Evolutionary conservation across 1,140 invertebrate genomes (phyloP).

Genomic region (Panagrolaimus sp.): DNA sequence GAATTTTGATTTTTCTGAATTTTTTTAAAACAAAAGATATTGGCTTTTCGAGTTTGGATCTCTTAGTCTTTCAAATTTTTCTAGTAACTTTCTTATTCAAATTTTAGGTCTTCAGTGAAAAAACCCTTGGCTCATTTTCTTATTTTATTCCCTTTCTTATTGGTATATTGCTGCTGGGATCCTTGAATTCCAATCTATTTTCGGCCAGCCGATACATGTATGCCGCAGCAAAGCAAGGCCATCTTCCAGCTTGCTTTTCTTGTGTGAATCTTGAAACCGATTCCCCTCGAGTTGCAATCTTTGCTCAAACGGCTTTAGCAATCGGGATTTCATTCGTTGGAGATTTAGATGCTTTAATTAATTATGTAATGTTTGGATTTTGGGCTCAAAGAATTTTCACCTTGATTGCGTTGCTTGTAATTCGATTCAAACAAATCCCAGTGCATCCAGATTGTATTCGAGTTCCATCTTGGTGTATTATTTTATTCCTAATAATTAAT

Average conservation of each 20-base stretch:
- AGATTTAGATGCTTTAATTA: conserved; percentile 57
- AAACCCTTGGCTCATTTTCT: conserved; percentile 50
- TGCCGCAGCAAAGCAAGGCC: conserved; percentile 57
- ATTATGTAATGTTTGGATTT: conserved; percentile 58
- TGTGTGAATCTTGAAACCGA: conserved; percentile 52
- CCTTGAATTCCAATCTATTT: conserved; percentile 55
- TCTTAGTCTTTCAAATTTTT: conserved; percentile 15
- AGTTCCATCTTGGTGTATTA: conserved; percentile 40
- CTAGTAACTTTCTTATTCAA: neutral
- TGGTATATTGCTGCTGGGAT: conserved; percentile 52
- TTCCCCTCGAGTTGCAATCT: conserved; percentile 51
- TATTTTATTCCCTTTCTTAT: conserved; percentile 53
- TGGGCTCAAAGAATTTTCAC: conserved; percentile 57
- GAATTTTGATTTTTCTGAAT: too few species aligned
- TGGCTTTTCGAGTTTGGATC: too few species aligned
- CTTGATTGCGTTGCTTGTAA: conserved; percentile 44
- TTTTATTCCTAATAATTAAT: conserved; percentile 47
- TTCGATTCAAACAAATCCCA: conserved; percentile 49
- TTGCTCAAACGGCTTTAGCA: conserved; percentile 54
- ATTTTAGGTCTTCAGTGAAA: conserved; percentile 54
- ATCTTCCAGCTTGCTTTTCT: conserved; percentile 56
- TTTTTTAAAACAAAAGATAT: too few species aligned
- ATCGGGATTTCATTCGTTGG: conserved; percentile 55
- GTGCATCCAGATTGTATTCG: conserved; percentile 55
- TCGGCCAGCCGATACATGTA: conserved; percentile 55